A percentile compares a stretch with the other conserved stretches of the same genome.
Conservation (phyloP, 2,113 vertebrate species). For the Craseonycteris thonglongyai region DNA sequence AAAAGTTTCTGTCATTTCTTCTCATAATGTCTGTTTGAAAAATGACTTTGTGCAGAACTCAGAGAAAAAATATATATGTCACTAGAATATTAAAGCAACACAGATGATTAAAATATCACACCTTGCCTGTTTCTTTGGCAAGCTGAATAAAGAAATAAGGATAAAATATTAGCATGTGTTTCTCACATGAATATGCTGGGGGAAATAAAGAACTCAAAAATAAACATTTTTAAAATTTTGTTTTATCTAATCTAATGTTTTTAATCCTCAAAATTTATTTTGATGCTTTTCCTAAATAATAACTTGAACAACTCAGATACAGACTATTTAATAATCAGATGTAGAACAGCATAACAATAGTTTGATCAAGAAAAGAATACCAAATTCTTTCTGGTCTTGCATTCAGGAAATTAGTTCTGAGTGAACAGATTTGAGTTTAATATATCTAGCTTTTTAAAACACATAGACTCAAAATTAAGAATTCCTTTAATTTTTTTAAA, state of each 20-base stretch:
- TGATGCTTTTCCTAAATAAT: slow-evolving; percentile 13
- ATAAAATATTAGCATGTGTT: slow-evolving; percentile 74
- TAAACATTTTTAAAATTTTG: slow-evolving; percentile 2
- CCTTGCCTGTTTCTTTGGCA: slow-evolving; percentile 75
- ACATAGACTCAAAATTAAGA: slow-evolving; percentile 15
- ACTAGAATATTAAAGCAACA: slow-evolving; percentile 72
- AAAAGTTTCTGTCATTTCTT: slow-evolving; percentile 49
- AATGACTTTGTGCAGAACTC: slow-evolving; percentile 33
- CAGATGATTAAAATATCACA: slow-evolving; percentile 82
- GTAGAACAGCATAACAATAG: not conserved
- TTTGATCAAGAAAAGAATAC: not conserved
- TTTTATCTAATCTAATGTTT: slow-evolving; percentile 48
- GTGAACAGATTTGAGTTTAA: slow-evolving; percentile 11
- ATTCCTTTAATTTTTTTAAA: not conserved
- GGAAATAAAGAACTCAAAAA: slow-evolving; percentile 35
- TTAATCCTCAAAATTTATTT: not conserved
- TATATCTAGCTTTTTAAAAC: not conserved
- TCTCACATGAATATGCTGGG: slow-evolving; percentile 66
- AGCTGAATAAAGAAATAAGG: slow-evolving; percentile 62
- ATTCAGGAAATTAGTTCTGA: not conserved
- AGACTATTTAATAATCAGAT: not conserved
- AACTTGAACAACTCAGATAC: not conserved
- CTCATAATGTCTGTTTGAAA: slow-evolving; percentile 47
- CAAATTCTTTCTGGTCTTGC: slow-evolving; percentile 3
- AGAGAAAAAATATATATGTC: slow-evolving; percentile 48